A percentile compares a stretch with the other conserved stretches of the same genome.
Evolutionary conservation across 2,113 vertebrate genomes (phyloP).

Genomic region (Lasiurus cinereus): DNA sequence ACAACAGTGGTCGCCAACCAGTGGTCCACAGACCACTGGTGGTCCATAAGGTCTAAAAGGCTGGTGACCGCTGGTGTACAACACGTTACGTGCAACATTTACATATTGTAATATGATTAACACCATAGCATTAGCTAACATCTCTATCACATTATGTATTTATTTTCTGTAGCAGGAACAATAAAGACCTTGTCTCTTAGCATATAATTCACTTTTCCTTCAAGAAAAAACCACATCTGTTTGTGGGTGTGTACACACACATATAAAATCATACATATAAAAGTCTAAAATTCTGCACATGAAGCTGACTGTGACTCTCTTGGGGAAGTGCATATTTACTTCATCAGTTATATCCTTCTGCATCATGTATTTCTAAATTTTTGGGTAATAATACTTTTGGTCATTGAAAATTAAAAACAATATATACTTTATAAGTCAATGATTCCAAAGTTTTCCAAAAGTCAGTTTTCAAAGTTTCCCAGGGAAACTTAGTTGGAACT

Average conservation of each 20-base stretch:
- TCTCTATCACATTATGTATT: no score
- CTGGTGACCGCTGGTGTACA: no score
- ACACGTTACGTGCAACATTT: not conserved
- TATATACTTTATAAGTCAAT: not conserved
- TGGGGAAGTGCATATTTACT: not conserved
- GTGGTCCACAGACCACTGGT: no score
- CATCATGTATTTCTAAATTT: not conserved
- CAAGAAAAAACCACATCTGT: not conserved
- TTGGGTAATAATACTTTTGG: not conserved
- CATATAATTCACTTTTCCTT: not conserved
- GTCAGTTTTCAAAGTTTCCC: conserved; percentile 56
- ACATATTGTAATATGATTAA: no score
- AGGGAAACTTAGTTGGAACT: conserved; percentile 73
- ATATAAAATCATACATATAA: not conserved
- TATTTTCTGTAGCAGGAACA: not conserved
- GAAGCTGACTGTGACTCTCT: not conserved
- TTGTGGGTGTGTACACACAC: fast-evolving
- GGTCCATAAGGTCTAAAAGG: no score
- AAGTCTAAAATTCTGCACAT: not conserved
- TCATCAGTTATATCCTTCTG: not conserved
- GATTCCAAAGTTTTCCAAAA: conserved; percentile 6
- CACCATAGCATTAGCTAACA: not conserved
- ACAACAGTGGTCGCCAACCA: no score
- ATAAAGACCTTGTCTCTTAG: not conserved
- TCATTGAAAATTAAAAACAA: not conserved